Evolutionary conservation across 2,797 vertebrate genomes (phyloP), one percentile per base, ranked within the genome.

Genomic region (Perodicticus potto): DNA sequence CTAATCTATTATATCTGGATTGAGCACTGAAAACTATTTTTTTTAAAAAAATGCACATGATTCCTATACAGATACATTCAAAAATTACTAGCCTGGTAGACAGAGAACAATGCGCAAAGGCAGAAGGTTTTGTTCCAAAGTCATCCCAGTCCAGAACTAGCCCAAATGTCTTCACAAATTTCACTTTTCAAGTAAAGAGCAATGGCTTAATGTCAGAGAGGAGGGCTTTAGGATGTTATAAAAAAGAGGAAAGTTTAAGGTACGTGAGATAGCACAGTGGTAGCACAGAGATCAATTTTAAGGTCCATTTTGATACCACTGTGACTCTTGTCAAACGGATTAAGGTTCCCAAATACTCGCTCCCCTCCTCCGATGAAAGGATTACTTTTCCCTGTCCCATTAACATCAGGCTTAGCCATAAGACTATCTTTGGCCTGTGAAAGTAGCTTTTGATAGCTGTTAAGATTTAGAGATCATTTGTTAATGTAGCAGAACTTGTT

Each of bases 401-500:
- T n/a, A 63, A 49, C 59, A 72, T 34, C 23, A 73, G 63, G n/a
- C 17, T 8, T 34, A 29, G 32, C 45, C 53, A 76, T 8, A 13
- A 70, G 17, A 29, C 49, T 11, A 16, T 88, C 72, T 32, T 17
- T 22, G 43, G 70, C 67, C 83, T 59, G 23, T 63, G 65, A 32
- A 32, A 49, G 16, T n/a, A 3, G 1, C 70, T 59, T 40, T 19
- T 23, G 19, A 32, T 14, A 65, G 29, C 55, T 59, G 13, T 65
- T 20, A 59, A 49, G 53, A 89, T 53, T 65, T 22, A 45, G 20
- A 40, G 34, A 14, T 34, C 61, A 27, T 37, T 67, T 73, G 87
- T 93, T 84, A 65, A 29, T 25, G 65, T 32, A 67, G 76, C 65
- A 67, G 65, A 34, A 67, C 32, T 63, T 80, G 86, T 89, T 86